These are phyloP conservation scores for Drosophila triauraria DNA, from an alignment of 1,140 invertebrate species.

Conservation along the genomic window DNA sequence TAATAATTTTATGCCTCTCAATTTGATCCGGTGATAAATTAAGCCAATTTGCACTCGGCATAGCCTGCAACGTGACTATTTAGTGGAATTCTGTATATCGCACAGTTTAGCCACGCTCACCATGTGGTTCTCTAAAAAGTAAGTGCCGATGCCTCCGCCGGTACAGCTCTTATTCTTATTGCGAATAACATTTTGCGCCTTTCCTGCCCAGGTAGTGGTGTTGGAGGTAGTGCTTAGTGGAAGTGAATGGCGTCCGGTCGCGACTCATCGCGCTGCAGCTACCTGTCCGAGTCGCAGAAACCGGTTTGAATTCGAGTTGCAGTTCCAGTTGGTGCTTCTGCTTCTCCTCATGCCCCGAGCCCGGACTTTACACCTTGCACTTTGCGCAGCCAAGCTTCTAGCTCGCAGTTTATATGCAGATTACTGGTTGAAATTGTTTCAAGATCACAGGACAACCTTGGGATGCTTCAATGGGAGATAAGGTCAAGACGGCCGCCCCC, in stretches of 20 bases:
- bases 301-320: conserved; percentile 27
- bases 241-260: neutral
- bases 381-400: conserved; percentile 5
- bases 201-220: conserved; percentile 1
- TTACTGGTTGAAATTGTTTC: neutral
- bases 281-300: conserved; percentile 25
- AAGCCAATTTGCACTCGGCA: conserved; percentile 6
- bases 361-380: neutral
- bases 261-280: conserved; percentile 9
- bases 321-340: conserved; percentile 30
- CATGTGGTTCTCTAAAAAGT: conserved; percentile 22
- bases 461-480: neutral
- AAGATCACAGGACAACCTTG: conserved; percentile 16
- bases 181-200: conserved; percentile 15
- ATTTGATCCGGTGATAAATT: conserved; percentile 33
- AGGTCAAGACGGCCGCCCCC: neutral
- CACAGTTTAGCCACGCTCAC: conserved; percentile 15
- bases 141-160: conserved; percentile 1
- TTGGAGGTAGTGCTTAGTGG: neutral
- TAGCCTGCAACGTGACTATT: conserved; percentile 22
- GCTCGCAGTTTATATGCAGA: neutral
- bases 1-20: conserved; percentile 25
- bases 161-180: conserved; percentile 18
- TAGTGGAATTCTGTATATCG: conserved; percentile 14
- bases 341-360: conserved; percentile 1